Base-by-base conservation (phyloP, 2,797 vertebrate genomes). In the Scyliorhinus canicula region DNA sequence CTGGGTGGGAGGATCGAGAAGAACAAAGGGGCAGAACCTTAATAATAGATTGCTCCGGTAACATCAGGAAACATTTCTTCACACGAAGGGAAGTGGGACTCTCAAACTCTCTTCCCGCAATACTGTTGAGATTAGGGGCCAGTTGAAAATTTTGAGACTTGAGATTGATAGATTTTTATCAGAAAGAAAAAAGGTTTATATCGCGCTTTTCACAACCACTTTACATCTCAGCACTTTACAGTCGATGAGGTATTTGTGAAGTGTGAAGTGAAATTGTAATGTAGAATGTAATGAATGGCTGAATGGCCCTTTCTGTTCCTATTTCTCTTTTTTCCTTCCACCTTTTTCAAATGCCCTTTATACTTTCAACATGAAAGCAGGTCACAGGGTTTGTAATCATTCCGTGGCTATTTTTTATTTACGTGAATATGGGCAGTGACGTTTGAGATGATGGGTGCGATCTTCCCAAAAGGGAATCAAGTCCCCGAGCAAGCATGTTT, bases 371-470 rank as follows among this genome's bases (percentile, higher is more conserved):
- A 79, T 79, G 14, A 14, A 35, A 19, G 0, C 14, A 9, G n/a
- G 35, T 79, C n/a, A 16, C 31, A 16, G 74, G n/a, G 74, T 4
- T 44, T 21, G 12, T 3, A 79, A 19, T 40, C n/a, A 60, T 60
- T 21, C 40, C 4, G 1, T 21, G 77, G 40, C 0, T 35, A 47
- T 21, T 16, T 47, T 24, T 82, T 21, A 5, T 82, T 82, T 82
- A 40, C 1, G 4, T 4, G 14, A 79, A 79, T 11, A 79, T 79
- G 11, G 44, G 69, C 96, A 95, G 95, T 67, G 95, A 93, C 40
- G 60, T 57, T 21, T 24, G 19, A 24, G 19, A 6, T 95, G 71
- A 1, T 47, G n/a, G n/a, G n/a, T n/a, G n/a, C n/a, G n/a, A n/a
- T n/a, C n/a, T n/a, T n/a, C n/a, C n/a, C n/a, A n/a, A n/a, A n/a